A percentile compares a stretch with the other conserved stretches of the same genome.
Conservation (phyloP, 2,113 vertebrate genomes). For the Eclectus roratus region DNA sequence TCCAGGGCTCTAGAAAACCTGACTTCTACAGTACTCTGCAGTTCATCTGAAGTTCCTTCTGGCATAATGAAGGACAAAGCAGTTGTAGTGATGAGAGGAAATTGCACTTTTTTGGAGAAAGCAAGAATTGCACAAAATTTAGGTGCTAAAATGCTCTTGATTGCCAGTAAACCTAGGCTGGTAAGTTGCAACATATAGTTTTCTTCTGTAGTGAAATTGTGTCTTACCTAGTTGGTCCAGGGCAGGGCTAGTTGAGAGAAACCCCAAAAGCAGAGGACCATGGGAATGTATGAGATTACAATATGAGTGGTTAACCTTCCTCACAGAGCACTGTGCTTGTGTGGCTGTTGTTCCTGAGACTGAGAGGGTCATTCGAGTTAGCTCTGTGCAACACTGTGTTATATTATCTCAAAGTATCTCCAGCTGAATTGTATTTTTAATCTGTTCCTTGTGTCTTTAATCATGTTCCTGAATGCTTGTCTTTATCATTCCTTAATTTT, state of each 20-base stretch:
- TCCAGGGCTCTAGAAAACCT: constrained; percentile 76
- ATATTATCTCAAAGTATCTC: neutral
- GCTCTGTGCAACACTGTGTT: neutral
- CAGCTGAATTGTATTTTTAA: neutral
- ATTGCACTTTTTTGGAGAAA: constrained; percentile 84
- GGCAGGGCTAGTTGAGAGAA: neutral
- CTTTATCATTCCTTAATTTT: neutral
- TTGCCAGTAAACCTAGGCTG: constrained; percentile 78
- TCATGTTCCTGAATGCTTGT: neutral
- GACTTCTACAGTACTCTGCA: constrained; percentile 80
- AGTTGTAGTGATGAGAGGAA: constrained; percentile 82
- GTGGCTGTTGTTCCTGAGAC: neutral
- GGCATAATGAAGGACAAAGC: constrained; percentile 76
- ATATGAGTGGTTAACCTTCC: neutral
- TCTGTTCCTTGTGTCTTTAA: neutral
- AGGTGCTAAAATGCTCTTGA: constrained; percentile 80
- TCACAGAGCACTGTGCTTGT: rapidly evolving
- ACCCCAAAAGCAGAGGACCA: neutral
- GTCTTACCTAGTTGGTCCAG: rapidly evolving
- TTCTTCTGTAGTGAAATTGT: neutral
- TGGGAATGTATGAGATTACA: neutral
- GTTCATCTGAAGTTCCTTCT: constrained; percentile 62
- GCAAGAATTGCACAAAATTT: constrained; percentile 80
- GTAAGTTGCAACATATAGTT: constrained; percentile 64
- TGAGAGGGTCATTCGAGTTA: rapidly evolving